Evolutionary conservation across 2,888 invertebrate species (phyloP), one percentile per base, ranked within the genome.

Genomic region (Agrotis puta): DNA sequence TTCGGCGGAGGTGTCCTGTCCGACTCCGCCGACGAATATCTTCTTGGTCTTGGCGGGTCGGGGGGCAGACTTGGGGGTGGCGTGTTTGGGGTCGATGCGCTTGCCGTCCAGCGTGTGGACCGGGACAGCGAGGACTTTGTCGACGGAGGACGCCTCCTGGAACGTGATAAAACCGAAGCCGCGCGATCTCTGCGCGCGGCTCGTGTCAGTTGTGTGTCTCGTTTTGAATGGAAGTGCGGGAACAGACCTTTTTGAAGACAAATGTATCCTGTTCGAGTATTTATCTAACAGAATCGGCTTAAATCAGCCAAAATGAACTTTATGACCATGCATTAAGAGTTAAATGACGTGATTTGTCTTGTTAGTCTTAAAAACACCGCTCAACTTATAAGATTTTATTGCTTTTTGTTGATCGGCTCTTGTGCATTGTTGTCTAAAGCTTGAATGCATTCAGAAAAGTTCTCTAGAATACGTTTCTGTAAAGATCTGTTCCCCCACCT

Each of bases 161-260:
- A 99, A 99, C 89, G 98, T 98, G 94, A 99, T 98, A 97, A 99
- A 99, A 90, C 98, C 98, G 94, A 99, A 99, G 91, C 98, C 99
- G 93, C 99, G 98, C 97, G 98, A 98, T 92, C 98, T 98, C 98
- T 99, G 97, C 91, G 95, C 95, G 94, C 93, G 97, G 97, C 90
- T 74, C 0, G 20, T 16, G 70, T 83, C 76, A 59, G 20, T 75
- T 59, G 62, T 68, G 39, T 59, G 58, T 56, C 48, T 64, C 13
- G 51, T 14, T 20, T 13, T 18, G 18, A 14, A 7, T 22, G 24
- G 14, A 22, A 61, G 56, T n/a, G 53, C 51, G 54, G 70, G 50
- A 50, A 70, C 51, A 77, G 51, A 69, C 71, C 24, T 67, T 47
- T 22, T 2, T 20, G n/a, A 16, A n/a, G n/a, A 6, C 18, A 24